A percentile compares a stretch with the other conserved stretches of the same genome.
Evolutionary conservation across 35 echinoderm and acorn worm species (phyloP).

Genomic region (Ptychodera flava): DNA sequence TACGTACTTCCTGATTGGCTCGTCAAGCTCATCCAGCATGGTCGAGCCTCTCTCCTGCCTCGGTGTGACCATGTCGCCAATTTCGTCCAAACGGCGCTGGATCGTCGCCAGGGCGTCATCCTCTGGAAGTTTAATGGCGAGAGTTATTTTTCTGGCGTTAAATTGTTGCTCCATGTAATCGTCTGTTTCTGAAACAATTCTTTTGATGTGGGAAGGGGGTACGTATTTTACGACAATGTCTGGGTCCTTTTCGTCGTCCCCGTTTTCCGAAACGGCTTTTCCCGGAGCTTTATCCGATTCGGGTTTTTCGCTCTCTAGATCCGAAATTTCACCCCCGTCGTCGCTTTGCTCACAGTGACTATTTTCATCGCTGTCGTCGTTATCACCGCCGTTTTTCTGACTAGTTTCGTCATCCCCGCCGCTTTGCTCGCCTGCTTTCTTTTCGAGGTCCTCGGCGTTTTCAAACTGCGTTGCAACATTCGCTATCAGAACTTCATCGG

Average conservation of each 20-base stretch:
- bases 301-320: not conserved
- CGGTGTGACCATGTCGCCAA: constrained; percentile 37
- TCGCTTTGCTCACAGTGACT: not conserved
- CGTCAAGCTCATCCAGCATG: constrained; percentile 2
- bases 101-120: constrained; percentile 58
- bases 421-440: no score
- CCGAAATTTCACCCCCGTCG: not conserved
- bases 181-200: not conserved
- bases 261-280: not conserved
- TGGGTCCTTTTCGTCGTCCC: not conserved
- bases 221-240: not conserved
- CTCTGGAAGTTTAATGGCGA: constrained; percentile 15
- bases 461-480: no score
- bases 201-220: not conserved
- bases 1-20: not conserved
- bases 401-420: not conserved
- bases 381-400: not conserved
- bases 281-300: not conserved
- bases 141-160: not conserved
- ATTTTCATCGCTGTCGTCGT: not conserved
- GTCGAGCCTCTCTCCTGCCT: constrained; percentile 13
- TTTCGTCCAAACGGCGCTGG: constrained; percentile 36
- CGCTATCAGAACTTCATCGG: no score
- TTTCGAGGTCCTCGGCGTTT: no score
- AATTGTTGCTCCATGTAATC: not conserved